Conservation (phyloP, 2,113 vertebrate species). For the Takifugu bimaculatus region DNA sequence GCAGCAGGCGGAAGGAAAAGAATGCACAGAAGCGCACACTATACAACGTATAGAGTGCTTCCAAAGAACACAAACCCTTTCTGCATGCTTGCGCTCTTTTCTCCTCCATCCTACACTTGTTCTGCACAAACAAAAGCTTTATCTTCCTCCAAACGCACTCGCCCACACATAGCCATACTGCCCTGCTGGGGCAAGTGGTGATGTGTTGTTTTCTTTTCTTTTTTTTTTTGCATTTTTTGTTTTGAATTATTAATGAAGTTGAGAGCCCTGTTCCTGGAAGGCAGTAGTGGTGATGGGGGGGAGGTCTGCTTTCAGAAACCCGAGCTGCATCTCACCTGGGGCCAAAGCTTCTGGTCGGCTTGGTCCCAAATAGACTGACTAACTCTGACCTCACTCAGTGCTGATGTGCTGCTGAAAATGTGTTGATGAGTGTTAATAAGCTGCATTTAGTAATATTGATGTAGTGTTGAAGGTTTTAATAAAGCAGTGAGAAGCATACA, state of each 20-base stretch:
- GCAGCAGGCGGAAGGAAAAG: constrained; percentile 44
- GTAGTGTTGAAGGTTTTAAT: not conserved
- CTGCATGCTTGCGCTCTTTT: not conserved
- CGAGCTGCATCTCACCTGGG: constrained; percentile 64
- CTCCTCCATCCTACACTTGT: constrained; percentile 18
- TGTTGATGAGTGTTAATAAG: not conserved
- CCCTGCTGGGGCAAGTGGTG: constrained; percentile 55
- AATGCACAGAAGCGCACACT: constrained; percentile 20
- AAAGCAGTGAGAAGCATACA: no score
- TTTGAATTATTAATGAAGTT: constrained; percentile 78
- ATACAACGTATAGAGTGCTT: constrained; percentile 40
- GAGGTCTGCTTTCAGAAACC: constrained; percentile 79
- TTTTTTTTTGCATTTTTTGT: constrained; percentile 11
- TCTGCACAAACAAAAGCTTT: constrained; percentile 51
- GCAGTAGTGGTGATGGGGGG: constrained; percentile 15
- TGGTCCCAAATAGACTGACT: constrained; percentile 31
- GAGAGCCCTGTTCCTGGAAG: constrained; percentile 73
- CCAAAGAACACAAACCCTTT: constrained; percentile 15
- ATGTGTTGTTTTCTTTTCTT: constrained; percentile 33
- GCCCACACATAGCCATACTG: constrained; percentile 43
- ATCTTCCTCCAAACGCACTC: constrained; percentile 44
- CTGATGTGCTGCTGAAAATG: constrained; percentile 27
- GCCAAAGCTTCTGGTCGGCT: constrained; percentile 47
- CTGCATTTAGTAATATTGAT: constrained; percentile 1
- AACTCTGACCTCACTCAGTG: constrained; percentile 17